Evolutionary conservation across 2,797 vertebrate genomes (phyloP).

Genomic region (Chelmon rostratus): DNA sequence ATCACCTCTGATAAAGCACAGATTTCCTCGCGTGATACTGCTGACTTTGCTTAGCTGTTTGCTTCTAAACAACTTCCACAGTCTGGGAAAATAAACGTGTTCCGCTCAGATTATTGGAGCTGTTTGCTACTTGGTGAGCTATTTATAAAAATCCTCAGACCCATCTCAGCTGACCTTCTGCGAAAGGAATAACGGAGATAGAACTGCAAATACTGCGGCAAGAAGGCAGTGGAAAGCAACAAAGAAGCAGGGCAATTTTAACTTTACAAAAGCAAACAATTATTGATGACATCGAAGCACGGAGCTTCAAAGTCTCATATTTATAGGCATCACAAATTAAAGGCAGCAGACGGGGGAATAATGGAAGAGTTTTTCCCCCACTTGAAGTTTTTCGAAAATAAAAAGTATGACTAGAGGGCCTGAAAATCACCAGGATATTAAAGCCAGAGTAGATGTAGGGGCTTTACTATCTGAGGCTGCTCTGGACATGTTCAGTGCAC

Average conservation of each 20-base stretch:
- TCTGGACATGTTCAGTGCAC: slow-evolving; percentile 15
- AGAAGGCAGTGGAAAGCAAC: slow-evolving; percentile 24
- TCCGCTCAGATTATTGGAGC: slow-evolving; percentile 30
- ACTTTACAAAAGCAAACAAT: slow-evolving; percentile 61
- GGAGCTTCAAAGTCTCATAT: slow-evolving; percentile 65
- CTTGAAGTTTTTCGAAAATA: slow-evolving; percentile 53
- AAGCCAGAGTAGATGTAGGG: slow-evolving; percentile 30
- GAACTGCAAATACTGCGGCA: slow-evolving; percentile 25
- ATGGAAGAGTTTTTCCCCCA: slow-evolving; percentile 19
- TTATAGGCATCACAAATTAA: slow-evolving; percentile 57
- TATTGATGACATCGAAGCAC: slow-evolving; percentile 59
- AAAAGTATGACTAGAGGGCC: slow-evolving; percentile 38
- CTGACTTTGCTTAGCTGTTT: slow-evolving; percentile 21
- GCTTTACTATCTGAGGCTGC: slow-evolving; percentile 32
- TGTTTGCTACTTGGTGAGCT: slow-evolving; percentile 38
- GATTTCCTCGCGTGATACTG: slow-evolving; percentile 9
- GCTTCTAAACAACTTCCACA: slow-evolving; percentile 34
- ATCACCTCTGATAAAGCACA: slow-evolving; percentile 26
- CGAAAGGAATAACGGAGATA: slow-evolving; percentile 32
- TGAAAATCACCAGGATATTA: slow-evolving; percentile 44
- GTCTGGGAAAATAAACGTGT: slow-evolving; percentile 17
- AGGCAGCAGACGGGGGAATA: slow-evolving; percentile 38
- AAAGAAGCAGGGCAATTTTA: slow-evolving; percentile 45
- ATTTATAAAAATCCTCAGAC: slow-evolving; percentile 48
- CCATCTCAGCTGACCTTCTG: slow-evolving; percentile 40